Base-by-base conservation (phyloP, 1,140 invertebrate species). In the Eciton burchellii region DNA sequence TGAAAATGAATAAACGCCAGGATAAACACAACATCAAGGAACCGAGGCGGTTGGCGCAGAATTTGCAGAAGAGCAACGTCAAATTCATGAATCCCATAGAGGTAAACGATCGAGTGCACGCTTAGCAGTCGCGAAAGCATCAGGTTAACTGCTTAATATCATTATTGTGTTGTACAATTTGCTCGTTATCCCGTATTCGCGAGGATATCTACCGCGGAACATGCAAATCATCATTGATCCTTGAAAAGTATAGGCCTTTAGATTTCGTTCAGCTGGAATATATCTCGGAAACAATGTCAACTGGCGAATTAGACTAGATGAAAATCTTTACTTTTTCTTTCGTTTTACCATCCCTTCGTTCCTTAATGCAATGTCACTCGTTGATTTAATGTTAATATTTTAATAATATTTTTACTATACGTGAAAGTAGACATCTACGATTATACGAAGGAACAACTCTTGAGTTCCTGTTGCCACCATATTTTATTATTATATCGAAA, bases 1-100 rank as follows among this genome's bases (percentile, higher is more conserved):
- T 81, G 60, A 52, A 73, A 60, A 86, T 74, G 62, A 85, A 19
- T 52, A 77, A 72, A 26, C 47, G 16, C 9, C 70, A 68, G 9
- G 35, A 12, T 54, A 85, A 86, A 60, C 54, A 81, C 4, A 12
- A n/a, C n/a, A n/a, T n/a, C n/a, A n/a, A n/a, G n/a, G n/a, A n/a
- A n/a, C n/a, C n/a, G n/a, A n/a, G n/a, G 54, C 1, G 1, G 1
- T 21, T 57, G 26, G 4, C 43, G 45, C 26, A 21, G 0, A 14
- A 0, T 8, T 0, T 57, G 52, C 5, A 3, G 6, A n/a, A 35
- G 35, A 81, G 19, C 0, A 47, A 41, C 24, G 0, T 11, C 14
- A 16, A 29, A 65, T 1, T 24, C 12, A 43, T 0, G 4, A 41
- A 62, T 49, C n/a, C 6, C 26, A 0, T 8, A 21, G 11, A 81